These are phyloP conservation scores for Stictocephala bisonia DNA, from an alignment of 2,888 invertebrate species.

Conservation along the genomic window DNA sequence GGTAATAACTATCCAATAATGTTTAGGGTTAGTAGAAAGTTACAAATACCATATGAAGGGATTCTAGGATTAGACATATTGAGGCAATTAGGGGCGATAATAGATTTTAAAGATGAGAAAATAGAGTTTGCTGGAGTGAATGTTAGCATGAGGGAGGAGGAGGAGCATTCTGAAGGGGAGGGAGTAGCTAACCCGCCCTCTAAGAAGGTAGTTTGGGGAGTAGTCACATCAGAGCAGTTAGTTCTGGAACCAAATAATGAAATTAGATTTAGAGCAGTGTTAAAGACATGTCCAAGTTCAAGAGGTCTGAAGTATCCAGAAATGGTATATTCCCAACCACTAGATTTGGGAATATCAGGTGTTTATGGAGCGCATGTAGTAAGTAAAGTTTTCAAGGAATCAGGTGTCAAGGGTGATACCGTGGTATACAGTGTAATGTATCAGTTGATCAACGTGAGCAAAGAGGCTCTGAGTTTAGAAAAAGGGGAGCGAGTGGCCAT, in stretches of 20 bases:
- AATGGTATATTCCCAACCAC: not conserved
- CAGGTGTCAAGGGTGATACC: not conserved
- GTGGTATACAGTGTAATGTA: not conserved
- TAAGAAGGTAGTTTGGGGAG: not conserved
- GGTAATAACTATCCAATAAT: not conserved
- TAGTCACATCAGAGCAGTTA: not conserved
- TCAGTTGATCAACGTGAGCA: not conserved
- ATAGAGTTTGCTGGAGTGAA: not conserved
- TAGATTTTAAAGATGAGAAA: not conserved
- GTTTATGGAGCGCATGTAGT: not conserved
- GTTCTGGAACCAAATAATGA: not conserved
- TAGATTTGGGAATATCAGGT: not conserved
- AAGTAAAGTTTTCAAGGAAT: slow-evolving; percentile 21
- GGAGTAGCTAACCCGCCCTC: slow-evolving; percentile 12
- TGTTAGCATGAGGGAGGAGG: not conserved
- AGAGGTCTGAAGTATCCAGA: not conserved
- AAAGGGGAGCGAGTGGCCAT: slow-evolving; percentile 28
- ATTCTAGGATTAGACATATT: slow-evolving; percentile 7
- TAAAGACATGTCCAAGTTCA: not conserved
- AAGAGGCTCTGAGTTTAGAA: not conserved
- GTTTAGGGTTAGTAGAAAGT: not conserved
- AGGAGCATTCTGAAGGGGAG: not conserved
- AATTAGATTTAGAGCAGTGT: not conserved
- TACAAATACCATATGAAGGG: slow-evolving; percentile 2
- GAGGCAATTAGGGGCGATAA: not conserved